phyloP scores from a whole-genome alignment of 2,113 vertebrate species.

The Cryptotis parvus region DNA sequence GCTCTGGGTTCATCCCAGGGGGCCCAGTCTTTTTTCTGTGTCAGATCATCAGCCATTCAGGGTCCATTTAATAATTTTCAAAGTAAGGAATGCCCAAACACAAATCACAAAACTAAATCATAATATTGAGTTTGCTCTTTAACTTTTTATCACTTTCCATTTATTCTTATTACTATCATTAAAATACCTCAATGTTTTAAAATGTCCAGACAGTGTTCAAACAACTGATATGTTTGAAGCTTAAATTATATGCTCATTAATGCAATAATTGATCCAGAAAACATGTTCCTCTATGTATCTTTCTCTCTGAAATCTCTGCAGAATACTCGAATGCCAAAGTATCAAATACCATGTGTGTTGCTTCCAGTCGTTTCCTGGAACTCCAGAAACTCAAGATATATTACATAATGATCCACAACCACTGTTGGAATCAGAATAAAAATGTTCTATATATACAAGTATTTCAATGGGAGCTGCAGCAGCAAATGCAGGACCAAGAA shows the following conservation, averaged over 20 bases:
- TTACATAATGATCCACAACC: background rate
- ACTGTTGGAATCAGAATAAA: background rate
- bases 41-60: too few species aligned
- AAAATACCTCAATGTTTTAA: background rate
- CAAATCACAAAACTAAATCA: background rate
- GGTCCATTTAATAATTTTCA: background rate
- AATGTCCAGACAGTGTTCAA: background rate
- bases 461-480: background rate
- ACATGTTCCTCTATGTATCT: background rate
- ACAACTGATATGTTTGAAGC: background rate
- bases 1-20: too few species aligned
- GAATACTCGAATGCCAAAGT: background rate
- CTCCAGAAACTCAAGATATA: conserved; percentile 23
- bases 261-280: background rate
- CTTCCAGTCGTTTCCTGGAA: background rate
- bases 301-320: background rate
- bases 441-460: background rate
- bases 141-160: background rate
- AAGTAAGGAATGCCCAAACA: background rate
- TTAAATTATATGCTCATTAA: background rate
- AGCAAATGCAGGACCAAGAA: conserved; percentile 6
- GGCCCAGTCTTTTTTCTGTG: too few species aligned
- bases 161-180: too few species aligned
- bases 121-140: background rate
- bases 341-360: background rate